Evolutionary conservation across 2,888 invertebrate species (phyloP), one percentile per base, ranked within the genome.

Genomic region (Bombyx huttoni): DNA sequence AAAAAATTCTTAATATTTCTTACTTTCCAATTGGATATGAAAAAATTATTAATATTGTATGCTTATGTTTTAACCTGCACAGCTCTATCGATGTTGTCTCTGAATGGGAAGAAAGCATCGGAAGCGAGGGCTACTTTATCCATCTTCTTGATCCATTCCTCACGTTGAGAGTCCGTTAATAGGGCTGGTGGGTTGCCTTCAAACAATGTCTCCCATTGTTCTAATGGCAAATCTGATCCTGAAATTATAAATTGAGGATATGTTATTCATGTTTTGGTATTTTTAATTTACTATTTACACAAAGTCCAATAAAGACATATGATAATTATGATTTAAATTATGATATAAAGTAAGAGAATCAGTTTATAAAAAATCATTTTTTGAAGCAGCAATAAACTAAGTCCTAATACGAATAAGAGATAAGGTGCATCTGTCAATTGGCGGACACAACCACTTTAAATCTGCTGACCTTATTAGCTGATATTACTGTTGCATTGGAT

Each of bases 71-170:
- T 45, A 72, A 98, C 98, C 92, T 96, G 91, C 61, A 91, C 90
- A 49, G 98, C 98, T 59, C 98, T 90, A 75, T 99, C 98, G 53
- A 99, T 94, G 70, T 98, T 99, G 74, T 99, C 99, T 61, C 98
- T 91, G 91, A 99, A 99, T 34, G 99, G 99, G 89, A 99, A 98
- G 90, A 99, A 99, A 0, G 98, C 99, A 82, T 99, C 99, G 0
- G 98, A 98, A 13, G 96, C 96, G 24, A 99, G 89, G 5, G 96
- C 94, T 35, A 96, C 96, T 34, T 93, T 93, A 56, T 90, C 91
- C 67, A 97, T 82, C 75, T 92, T 88, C 52, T 82, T 84, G 33
- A 92, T 70, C 96, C 96, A 96, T 5, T 90, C 90, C 0, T 82
- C 75, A 54, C 91, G 91, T 61, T 95, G 94, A 46, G 87, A 80